phyloP scores from a whole-genome alignment of 2,113 vertebrate species.

The Lycaon pictus region DNA sequence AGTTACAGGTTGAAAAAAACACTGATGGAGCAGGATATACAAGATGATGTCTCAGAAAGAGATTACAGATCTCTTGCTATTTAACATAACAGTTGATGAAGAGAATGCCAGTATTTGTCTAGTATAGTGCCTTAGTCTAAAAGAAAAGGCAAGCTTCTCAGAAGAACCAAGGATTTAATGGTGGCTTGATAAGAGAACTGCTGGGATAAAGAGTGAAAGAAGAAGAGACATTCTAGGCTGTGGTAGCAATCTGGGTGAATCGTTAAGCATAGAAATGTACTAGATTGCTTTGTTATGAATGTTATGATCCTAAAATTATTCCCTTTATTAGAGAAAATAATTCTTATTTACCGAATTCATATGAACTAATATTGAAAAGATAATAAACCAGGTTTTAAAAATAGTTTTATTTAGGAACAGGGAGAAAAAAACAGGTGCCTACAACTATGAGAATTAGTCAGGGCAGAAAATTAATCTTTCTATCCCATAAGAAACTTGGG shows the following conservation, averaged over 20 bases:
- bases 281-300: neutral
- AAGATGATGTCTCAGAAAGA: neutral
- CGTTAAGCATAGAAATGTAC: neutral
- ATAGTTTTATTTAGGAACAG: neutral
- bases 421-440: neutral
- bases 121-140: neutral
- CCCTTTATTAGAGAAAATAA: neutral
- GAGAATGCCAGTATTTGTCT: neutral
- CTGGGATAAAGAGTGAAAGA: neutral
- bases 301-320: neutral
- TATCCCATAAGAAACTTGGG: neutral
- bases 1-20: neutral
- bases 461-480: neutral
- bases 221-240: neutral
- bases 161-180: neutral
- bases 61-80: neutral
- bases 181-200: neutral
- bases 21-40: neutral
- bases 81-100: neutral
- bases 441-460: neutral
- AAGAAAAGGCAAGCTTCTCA: neutral
- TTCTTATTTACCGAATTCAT: neutral
- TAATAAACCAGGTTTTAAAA: neutral
- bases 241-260: neutral
- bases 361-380: slow-evolving; percentile 1